Base-by-base conservation (phyloP, 2,113 vertebrate species). In the Takifugu bimaculatus region DNA sequence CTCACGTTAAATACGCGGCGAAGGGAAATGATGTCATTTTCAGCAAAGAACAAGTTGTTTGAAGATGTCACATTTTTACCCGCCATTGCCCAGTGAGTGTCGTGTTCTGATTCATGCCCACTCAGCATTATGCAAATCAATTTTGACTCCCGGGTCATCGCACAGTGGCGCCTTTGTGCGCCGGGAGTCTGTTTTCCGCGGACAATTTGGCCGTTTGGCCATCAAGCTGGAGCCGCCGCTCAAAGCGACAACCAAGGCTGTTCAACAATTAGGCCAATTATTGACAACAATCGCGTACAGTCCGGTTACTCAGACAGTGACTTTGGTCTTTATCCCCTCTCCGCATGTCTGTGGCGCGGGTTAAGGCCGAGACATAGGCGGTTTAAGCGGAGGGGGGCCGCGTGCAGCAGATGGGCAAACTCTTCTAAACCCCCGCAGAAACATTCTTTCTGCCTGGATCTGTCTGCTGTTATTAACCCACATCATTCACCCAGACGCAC, bases 361-460 rank as follows among this genome's bases (percentile, higher is more conserved):
- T 75, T 65, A 51, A 68, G 26, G 47, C 61, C 32, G 27, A 50
- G 20, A 65, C 54, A n/a, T 48, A 50, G 25, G 63, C 70, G 60
- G 74, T 63, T 73, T 53, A 74, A 70, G 65, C 13, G 61, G 51
- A 63, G 54, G 26, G 57, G 27, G 57, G 58, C 63, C 83, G 72
- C 74, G 72, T 71, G 80, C 75, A 74, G 57, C 83, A 83, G 79
- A 85, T 80, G 79, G 81, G 67, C 71, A 49, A 62, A 65, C 42
- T 26, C 49, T 70, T 74, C 58, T 70, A 74, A 75, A 82, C 70
- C 35, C 74, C 63, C 7, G 13, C 56, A 80, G 69, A 74, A 60
- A 1, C 58, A 76, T 53, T 52, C 25, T 68, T n/a, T 55, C 13
- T 72, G 42, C 53, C 29, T 63, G 43, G 48, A 48, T 65, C 43